A percentile compares a stretch with the other conserved stretches of the same genome.
Conservation (phyloP, 2,113 vertebrate genomes). For the Synodontis membranacea region DNA sequence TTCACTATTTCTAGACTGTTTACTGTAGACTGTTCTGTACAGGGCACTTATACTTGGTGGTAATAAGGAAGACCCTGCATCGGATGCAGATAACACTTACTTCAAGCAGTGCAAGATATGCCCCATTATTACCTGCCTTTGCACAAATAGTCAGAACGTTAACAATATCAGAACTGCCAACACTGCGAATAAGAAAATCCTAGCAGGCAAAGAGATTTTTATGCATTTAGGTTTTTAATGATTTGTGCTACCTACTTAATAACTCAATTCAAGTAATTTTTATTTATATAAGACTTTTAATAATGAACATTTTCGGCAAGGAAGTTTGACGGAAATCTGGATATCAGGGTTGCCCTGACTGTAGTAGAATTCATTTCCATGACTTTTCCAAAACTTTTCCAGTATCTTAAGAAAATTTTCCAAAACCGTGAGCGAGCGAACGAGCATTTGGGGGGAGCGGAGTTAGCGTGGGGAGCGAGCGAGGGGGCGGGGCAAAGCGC, state of each 20-base stretch:
- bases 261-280: no score
- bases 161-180: neutral
- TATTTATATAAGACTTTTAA: no score
- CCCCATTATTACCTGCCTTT: neutral
- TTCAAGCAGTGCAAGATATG: neutral
- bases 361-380: no score
- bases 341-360: no score
- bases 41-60: neutral
- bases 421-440: no score
- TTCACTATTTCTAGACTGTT: no score
- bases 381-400: no score
- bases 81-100: neutral
- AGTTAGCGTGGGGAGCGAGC: no score
- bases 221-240: neutral
- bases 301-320: no score
- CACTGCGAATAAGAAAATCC: neutral
- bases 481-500: no score
- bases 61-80: neutral
- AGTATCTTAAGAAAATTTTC: no score
- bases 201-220: neutral
- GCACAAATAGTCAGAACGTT: neutral
- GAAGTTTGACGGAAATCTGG: neutral
- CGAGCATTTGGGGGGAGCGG: no score
- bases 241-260: neutral
- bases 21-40: neutral